Conservation (phyloP, 2,113 vertebrate genomes). For the Gnathonemus longibarbis region DNA sequence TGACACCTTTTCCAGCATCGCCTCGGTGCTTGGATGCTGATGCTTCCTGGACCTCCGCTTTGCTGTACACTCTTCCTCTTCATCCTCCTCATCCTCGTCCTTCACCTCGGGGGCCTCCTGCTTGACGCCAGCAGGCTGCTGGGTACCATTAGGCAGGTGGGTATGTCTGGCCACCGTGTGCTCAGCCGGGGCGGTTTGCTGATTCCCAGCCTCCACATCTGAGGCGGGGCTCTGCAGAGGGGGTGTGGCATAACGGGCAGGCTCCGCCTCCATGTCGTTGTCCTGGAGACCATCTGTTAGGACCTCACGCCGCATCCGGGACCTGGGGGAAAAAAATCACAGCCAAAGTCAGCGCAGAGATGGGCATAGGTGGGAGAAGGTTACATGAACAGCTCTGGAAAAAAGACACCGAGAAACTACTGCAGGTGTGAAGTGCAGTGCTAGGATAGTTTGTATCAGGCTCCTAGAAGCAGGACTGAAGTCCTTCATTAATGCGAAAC, state of each 20-base stretch:
- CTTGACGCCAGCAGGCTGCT: slow-evolving; percentile 64
- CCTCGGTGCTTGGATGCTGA: slow-evolving; percentile 49
- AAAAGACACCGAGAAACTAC: neutral
- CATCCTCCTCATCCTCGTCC: slow-evolving; percentile 46
- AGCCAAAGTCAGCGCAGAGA: neutral
- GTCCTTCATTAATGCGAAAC: neutral
- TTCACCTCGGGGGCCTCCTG: slow-evolving; percentile 62
- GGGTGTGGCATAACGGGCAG: slow-evolving; percentile 55
- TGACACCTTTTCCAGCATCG: slow-evolving; percentile 53
- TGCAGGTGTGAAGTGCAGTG: neutral
- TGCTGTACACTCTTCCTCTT: slow-evolving; percentile 19
- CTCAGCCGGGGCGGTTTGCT: slow-evolving; percentile 34
- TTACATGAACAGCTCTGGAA: neutral
- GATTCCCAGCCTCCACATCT: slow-evolving; percentile 74
- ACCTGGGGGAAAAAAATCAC: slow-evolving; percentile 61
- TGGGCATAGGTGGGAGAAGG: neutral
- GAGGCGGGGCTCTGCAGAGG: slow-evolving; percentile 66
- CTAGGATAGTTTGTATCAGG: neutral
- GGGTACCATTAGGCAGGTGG: slow-evolving; percentile 31
- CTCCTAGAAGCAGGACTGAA: neutral
- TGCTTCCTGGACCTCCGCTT: slow-evolving; percentile 39
- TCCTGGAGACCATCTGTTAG: slow-evolving; percentile 85
- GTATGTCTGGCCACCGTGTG: neutral
- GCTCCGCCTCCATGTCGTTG: slow-evolving; percentile 78
- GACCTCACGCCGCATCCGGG: slow-evolving; percentile 92